Conservation (phyloP, 2,888 invertebrate species). For the Oxytorus armatus region DNA sequence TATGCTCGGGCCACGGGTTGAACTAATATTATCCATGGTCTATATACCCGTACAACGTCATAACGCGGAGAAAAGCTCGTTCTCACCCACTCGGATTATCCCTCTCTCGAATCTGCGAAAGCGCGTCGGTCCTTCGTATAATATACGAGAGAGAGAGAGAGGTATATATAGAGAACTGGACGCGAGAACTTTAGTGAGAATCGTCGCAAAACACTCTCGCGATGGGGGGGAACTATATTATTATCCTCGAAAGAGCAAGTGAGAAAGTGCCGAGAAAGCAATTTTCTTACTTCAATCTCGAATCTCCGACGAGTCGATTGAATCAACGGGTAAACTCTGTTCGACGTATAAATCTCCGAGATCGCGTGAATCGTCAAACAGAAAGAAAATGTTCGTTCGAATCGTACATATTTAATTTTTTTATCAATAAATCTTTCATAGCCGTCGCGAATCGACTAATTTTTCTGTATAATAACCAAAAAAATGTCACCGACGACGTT, state of each 20-base stretch:
- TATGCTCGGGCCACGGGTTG: conserved; percentile 64
- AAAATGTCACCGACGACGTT: no score
- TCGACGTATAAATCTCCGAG: background rate
- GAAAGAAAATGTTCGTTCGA: background rate
- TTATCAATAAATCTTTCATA: no score
- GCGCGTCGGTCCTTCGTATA: conserved; percentile 37
- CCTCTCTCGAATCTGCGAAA: conserved; percentile 58
- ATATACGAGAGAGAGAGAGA: background rate
- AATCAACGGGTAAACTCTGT: conserved; percentile 15
- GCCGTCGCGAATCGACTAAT: no score
- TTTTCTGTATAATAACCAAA: no score
- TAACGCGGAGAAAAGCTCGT: conserved; percentile 44
- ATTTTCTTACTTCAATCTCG: conserved; percentile 51
- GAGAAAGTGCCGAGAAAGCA: conserved; percentile 26
- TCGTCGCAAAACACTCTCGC: conserved; percentile 59
- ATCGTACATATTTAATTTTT: background rate
- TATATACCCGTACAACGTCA: conserved; percentile 60
- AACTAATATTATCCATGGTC: conserved; percentile 67
- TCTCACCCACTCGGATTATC: conserved; percentile 62
- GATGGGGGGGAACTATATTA: conserved; percentile 11
- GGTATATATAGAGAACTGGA: conserved; percentile 9
- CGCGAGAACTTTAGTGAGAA: conserved; percentile 41
- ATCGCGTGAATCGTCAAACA: background rate
- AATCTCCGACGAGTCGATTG: conserved; percentile 27
- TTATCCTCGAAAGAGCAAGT: conserved; percentile 18